Base-by-base conservation (phyloP, 1,140 invertebrate species). In the Vanessa atalanta region DNA sequence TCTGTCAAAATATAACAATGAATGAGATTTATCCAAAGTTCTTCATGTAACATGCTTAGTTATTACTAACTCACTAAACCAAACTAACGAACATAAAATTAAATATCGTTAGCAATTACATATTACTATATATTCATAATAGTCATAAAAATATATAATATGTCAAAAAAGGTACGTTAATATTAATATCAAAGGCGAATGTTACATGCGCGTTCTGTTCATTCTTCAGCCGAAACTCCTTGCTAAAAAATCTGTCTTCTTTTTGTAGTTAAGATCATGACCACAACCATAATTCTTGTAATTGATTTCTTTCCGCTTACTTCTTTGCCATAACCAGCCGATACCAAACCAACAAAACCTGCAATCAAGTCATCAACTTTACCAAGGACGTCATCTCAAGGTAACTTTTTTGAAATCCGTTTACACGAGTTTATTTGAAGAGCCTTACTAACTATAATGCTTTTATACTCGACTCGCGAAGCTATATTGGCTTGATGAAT, bases 291-390 rank as follows among this genome's bases (percentile, higher is more conserved):
- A 89, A 92, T 90, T 91, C 86, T 91, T 91, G 83, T 88, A 89
- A 91, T 89, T 90, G 88, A 89, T 92, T 91, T 91, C 89, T 91
- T 91, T 90, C 88, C 88, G 89, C 91, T 93, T 93, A 86, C 89
- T 93, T 93, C 89, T 91, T 91, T 92, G 88, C 87, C 85, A 91
- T 90, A 93, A 93, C 90, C 94, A 97, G 97, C 96, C 94, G 97
- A 98, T 94, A 96, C 96, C 93, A 98, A 98, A 94, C 97, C 97
- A 88, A 95, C 97, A 87, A 98, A 98, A 95, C 97, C 97, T 91
- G 97, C 97, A 90, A 98, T 98, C 93, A 98, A 98, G 95, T 97
- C 97, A 87, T 98, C 97, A 81, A 98, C 97, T 84, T 95, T 98
- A 91, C 97, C 97, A 84, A 95, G 97, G 94, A 97, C 96, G 89